Percentiles rank a stretch among this genome's conserved stretches.
phyloP scores from a whole-genome alignment of 2,797 vertebrate species.

The Hylomyscus alleni region DNA sequence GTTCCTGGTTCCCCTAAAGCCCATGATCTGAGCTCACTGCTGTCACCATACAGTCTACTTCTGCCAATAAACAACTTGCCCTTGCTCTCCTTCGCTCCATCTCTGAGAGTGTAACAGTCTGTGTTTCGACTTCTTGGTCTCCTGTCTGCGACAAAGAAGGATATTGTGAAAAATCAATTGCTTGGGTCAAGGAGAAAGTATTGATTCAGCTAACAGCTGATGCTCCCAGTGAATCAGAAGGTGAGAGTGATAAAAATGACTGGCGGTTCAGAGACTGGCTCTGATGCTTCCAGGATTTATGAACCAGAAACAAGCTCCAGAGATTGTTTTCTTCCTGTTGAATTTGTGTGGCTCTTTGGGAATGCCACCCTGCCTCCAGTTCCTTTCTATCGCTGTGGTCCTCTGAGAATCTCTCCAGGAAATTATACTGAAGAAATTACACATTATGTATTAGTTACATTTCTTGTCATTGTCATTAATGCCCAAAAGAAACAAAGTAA shows the following conservation, averaged over 20 bases:
- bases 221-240: conserved; percentile 80
- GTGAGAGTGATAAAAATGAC: conserved; percentile 78
- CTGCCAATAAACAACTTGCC: neutral
- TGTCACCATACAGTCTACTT: neutral
- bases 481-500: neutral
- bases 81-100: conserved; percentile 48
- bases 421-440: neutral
- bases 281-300: conserved; percentile 73
- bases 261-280: conserved; percentile 62
- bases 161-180: conserved; percentile 84
- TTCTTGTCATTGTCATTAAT: neutral
- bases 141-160: conserved; percentile 82
- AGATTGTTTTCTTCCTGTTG: conserved; percentile 61
- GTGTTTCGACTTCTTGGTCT: conserved; percentile 73
- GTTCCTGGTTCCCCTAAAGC: neutral
- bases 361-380: conserved; percentile 19
- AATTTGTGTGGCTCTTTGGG: conserved; percentile 39
- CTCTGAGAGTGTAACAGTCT: conserved; percentile 16
- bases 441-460: neutral
- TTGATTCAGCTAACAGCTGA: conserved; percentile 83
- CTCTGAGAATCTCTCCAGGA: conserved; percentile 9
- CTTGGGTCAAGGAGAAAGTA: conserved; percentile 81
- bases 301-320: conserved; percentile 50
- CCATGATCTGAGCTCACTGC: neutral
- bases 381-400: neutral